phyloP scores from a whole-genome alignment of 2,113 vertebrate species.

The Uria lomvia region DNA sequence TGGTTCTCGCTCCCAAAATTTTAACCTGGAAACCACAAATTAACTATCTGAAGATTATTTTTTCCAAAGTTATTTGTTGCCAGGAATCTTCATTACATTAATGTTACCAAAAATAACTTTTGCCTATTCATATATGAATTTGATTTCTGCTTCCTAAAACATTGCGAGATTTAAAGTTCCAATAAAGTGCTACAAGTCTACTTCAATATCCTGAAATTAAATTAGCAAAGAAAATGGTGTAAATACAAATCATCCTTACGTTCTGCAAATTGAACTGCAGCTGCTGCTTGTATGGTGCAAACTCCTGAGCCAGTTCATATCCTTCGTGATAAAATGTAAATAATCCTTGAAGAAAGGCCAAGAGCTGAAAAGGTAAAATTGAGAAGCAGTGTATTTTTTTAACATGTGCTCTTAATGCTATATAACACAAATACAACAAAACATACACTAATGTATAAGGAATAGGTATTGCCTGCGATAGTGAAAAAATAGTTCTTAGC shows the following conservation, averaged over 20 bases:
- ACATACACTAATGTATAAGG: background rate
- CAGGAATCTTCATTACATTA: background rate
- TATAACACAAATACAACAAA: background rate
- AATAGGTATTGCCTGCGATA: background rate
- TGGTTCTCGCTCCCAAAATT: background rate
- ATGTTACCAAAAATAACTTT: background rate
- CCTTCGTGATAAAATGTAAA: conserved; percentile 99
- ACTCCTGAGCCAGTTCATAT: conserved; percentile 96
- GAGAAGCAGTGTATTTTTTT: background rate
- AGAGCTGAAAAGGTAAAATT: conserved; percentile 80
- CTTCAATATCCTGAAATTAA: background rate
- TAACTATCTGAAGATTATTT: background rate
- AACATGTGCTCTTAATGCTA: background rate
- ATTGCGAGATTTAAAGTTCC: background rate
- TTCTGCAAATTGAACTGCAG: conserved; percentile 98
- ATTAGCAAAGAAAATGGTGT: background rate
- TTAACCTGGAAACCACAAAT: background rate
- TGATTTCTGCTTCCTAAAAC: background rate
- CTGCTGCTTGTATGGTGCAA: conserved; percentile 96
- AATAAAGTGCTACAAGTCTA: background rate
- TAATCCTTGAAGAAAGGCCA: conserved; percentile 97
- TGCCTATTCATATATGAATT: background rate
- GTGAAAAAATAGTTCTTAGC: background rate
- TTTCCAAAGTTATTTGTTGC: background rate
- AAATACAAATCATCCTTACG: conserved; percentile 75